These are phyloP conservation scores for Megathymus violae DNA, from an alignment of 1,140 invertebrate genomes.

Conservation along the genomic window DNA sequence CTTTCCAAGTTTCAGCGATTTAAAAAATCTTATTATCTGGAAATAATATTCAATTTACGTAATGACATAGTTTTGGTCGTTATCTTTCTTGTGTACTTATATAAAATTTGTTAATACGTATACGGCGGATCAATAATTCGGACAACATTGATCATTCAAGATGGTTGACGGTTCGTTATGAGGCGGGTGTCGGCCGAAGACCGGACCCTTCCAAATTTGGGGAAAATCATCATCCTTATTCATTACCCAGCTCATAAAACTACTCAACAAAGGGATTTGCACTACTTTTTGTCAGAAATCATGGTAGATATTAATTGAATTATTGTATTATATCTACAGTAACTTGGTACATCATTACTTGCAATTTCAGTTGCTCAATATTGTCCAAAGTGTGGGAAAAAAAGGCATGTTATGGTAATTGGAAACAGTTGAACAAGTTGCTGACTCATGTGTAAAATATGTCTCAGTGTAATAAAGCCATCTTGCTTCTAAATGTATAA, in stretches of 20 bases:
- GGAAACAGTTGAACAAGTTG: too few relatives aligned
- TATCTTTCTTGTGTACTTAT: constrained; percentile 7
- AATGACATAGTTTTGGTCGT: neutral
- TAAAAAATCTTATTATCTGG: constrained; percentile 18
- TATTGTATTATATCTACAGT: neutral
- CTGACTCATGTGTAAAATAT: too few relatives aligned
- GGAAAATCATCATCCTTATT: constrained; percentile 31
- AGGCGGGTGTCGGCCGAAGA: constrained; percentile 39
- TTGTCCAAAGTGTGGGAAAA: too few relatives aligned
- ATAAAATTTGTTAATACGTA: neutral
- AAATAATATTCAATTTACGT: neutral
- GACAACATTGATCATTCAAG: constrained; percentile 54
- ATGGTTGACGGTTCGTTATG: constrained; percentile 57
- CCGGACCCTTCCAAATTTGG: constrained; percentile 49
- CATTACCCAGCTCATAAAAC: constrained; percentile 13
- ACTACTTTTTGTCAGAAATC: neutral
- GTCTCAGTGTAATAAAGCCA: too few relatives aligned
- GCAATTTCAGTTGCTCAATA: too few relatives aligned
- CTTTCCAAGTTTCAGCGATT: constrained; percentile 50
- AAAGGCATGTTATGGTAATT: too few relatives aligned
- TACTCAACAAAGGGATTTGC: constrained; percentile 7
- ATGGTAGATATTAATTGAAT: neutral
- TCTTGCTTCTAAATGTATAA: too few relatives aligned
- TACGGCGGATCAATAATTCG: constrained; percentile 47
- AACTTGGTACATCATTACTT: too few relatives aligned